Base-by-base conservation (phyloP, 2,888 invertebrate species). In the Meganola albula region DNA sequence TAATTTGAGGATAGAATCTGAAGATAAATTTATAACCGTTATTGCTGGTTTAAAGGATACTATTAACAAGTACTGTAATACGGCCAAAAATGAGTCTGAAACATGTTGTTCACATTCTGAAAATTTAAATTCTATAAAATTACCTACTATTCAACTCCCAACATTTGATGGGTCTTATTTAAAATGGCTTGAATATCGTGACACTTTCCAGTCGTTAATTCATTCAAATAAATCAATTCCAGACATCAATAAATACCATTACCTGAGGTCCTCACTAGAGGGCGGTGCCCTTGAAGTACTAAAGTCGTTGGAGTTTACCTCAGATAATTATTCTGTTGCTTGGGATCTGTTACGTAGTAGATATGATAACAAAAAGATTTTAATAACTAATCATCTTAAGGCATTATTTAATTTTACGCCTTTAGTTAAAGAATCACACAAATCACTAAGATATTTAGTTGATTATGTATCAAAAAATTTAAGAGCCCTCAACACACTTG, bases 161-260 rank as follows among this genome's bases (percentile, higher is more conserved):
- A n/a, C n/a, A n/a, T n/a, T n/a, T n/a, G n/a, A n/a, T n/a, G n/a
- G n/a, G n/a, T n/a, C n/a, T n/a, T n/a, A n/a, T n/a, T n/a, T n/a
- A n/a, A n/a, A n/a, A n/a, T n/a, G n/a, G n/a, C n/a, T n/a, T n/a
- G n/a, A n/a, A n/a, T n/a, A n/a, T n/a, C n/a, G n/a, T n/a, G 49
- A 54, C 22, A 46, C 38, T 2, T 48, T 43, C 13, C 34, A 40
- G 7, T 43, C 45, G 7, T 10, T 53, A 2, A 42, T 54, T 10
- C 20, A 52, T 31, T 14, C n/a, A 8, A 50, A 48, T 11, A 35
- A 40, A 2, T 24, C 18, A 4, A 40, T 55, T n/a, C 32, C 41
- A 6, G 31, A 21, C 1, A 53, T 53, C 6, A 45, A 46, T 24
- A 53, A 55, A 25, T 48, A 48, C 31, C 48, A 53, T 20, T 55